Evolutionary conservation across 1,140 invertebrate genomes (phyloP), one percentile per base, ranked within the genome.

Genomic region (Anoplolepis gracilipes): DNA sequence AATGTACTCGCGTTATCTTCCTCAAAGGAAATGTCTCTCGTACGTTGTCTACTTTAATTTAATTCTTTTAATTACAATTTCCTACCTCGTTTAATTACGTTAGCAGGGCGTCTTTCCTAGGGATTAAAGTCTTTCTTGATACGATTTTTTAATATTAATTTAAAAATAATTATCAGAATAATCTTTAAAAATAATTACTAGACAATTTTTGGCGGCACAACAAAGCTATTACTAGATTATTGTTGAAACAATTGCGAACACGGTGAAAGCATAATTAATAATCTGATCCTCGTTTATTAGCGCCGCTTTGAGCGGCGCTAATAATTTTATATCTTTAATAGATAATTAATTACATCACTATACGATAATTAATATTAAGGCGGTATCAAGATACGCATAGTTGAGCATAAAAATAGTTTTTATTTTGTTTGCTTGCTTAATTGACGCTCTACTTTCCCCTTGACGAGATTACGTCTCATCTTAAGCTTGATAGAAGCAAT

Each of bases 1-100:
- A 82, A 42, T 22, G 78, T 53, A 36, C 25, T 42, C 36, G 67
- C 67, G 46, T 49, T 72, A 53, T 42, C 53, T 49, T 0, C 36
- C 7, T 64, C 59, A 87, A 67, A 85, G 67, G 28, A 46, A 73
- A 72, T 42, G 67, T 36, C 69, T 82, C 11, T 42, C 33, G 36
- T 46, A 46, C 53, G 73, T 62, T 79, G 67, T 87, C 59, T 55
- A 55, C 75, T 53, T 88, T 87, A 88, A 85, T 87, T 49, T 88
- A 87, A 30, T 70, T 84, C 55, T 42, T 73, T 87, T 84, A 84
- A 88, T 86, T 84, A 78, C 28, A 49, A 77, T 65, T 72, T 65
- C 49, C 53, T 55, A 46, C 65, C 57, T 70, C 59, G 77, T 85
- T 87, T 85, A 89, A 89, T 87, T 82, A 85, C 53, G 36, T 53